A percentile compares a stretch with the other conserved stretches of the same genome.
Evolutionary conservation across 1,140 invertebrate species (phyloP).

Genomic region (Penaeus vannamei): DNA sequence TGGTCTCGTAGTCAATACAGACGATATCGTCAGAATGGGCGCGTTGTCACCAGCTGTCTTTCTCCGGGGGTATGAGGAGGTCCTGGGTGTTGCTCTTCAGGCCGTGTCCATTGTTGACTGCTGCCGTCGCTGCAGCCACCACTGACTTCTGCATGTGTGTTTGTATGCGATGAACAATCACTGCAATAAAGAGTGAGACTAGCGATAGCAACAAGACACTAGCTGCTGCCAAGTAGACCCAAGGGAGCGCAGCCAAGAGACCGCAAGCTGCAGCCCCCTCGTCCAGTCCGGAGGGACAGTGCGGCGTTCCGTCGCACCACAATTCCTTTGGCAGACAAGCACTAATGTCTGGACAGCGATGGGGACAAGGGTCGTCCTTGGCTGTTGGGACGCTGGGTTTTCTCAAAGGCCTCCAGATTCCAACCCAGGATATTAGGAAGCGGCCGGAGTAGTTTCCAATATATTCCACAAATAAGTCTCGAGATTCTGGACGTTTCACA

Average conservation of each 20-base stretch:
- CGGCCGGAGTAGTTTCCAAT: slow-evolving; percentile 64
- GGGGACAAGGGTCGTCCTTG: slow-evolving; percentile 47
- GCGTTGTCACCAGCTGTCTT: slow-evolving; percentile 66
- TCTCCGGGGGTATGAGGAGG: slow-evolving; percentile 59
- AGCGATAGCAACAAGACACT: slow-evolving; percentile 58
- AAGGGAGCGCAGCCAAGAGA: slow-evolving; percentile 56
- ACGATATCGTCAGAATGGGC: slow-evolving; percentile 59
- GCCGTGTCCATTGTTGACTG: slow-evolving; percentile 61
- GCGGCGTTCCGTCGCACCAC: slow-evolving; percentile 88
- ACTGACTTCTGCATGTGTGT: slow-evolving; percentile 44
- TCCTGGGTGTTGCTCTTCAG: slow-evolving; percentile 58
- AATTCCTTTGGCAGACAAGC: slow-evolving; percentile 73
- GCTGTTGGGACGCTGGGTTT: slow-evolving; percentile 21
- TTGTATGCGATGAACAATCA: slow-evolving; percentile 57
- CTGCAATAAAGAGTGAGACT: slow-evolving; percentile 64
- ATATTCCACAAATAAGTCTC: slow-evolving; percentile 63
- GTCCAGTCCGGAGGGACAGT: slow-evolving; percentile 90
- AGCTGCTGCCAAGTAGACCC: slow-evolving; percentile 62
- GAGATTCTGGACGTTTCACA: slow-evolving; percentile 37
- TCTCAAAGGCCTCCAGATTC: slow-evolving; percentile 58
- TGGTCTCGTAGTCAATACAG: slow-evolving; percentile 67
- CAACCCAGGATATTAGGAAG: slow-evolving; percentile 63
- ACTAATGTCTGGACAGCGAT: slow-evolving; percentile 61
- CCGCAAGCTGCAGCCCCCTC: slow-evolving; percentile 78
- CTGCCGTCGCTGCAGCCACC: slow-evolving; percentile 56